phyloP scores from a whole-genome alignment of 2,888 invertebrate genomes.

The Lasius fuliginosus region DNA sequence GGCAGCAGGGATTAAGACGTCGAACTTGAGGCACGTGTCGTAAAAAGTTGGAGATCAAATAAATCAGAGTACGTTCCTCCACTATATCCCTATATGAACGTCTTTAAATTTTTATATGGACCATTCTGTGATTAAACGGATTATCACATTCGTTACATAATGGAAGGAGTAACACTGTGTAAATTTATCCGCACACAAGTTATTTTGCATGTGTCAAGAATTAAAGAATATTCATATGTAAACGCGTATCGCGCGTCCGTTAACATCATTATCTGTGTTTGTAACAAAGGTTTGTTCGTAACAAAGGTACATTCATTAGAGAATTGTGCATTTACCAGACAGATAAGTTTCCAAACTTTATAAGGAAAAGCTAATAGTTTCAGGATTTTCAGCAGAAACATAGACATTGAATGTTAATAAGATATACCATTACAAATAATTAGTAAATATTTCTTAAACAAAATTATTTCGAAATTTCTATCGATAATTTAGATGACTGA shows the following conservation, averaged over 20 bases:
- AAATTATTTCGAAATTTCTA: neutral
- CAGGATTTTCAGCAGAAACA: neutral
- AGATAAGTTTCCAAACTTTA: neutral
- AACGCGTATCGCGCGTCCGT: neutral
- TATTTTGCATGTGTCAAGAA: neutral
- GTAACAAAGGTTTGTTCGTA: neutral
- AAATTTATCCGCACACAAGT: neutral
- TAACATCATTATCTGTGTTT: neutral
- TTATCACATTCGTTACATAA: neutral
- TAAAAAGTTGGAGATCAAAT: slow-evolving; percentile 15
- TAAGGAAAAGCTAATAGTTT: neutral
- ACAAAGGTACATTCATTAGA: slow-evolving; percentile 13
- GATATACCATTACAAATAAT: neutral
- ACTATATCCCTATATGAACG: too few relatives aligned
- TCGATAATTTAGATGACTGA: neutral
- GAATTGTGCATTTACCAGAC: slow-evolving; percentile 2
- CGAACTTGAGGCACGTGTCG: neutral
- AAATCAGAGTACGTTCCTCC: neutral
- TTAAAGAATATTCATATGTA: neutral
- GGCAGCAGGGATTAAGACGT: neutral
- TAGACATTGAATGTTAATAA: neutral
- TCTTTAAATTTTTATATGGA: neutral
- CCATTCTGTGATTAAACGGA: neutral
- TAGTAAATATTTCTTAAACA: neutral
- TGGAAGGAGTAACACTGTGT: neutral